These are phyloP conservation scores for Lucilia sericata DNA, from an alignment of 1,140 invertebrate species.

Conservation along the genomic window DNA sequence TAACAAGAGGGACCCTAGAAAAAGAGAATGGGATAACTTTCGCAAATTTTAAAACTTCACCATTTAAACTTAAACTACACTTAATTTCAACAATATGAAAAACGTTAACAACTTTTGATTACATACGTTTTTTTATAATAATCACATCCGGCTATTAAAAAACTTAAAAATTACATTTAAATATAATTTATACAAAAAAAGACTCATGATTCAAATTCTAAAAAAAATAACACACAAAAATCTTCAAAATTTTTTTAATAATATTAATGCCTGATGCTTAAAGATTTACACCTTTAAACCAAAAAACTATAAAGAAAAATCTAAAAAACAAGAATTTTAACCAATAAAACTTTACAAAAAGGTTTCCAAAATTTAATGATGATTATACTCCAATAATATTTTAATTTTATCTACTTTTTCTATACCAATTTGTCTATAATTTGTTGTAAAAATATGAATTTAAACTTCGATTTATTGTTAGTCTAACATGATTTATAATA, in stretches of 20 bases:
- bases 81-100: too few species aligned
- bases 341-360: not conserved
- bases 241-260: not conserved
- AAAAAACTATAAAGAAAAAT: not conserved
- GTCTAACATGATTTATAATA: not conserved
- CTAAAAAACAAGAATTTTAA: not conserved
- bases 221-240: not conserved
- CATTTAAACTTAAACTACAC: too few species aligned
- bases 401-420: not conserved
- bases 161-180: not conserved
- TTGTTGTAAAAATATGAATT: conserved; percentile 8
- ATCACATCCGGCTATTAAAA: not conserved
- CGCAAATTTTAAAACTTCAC: too few species aligned
- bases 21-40: too few species aligned
- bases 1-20: too few species aligned
- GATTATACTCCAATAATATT: not conserved
- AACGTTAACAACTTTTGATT: not conserved
- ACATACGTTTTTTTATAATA: not conserved
- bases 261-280: not conserved
- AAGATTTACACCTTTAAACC: not conserved
- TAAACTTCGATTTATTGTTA: not conserved
- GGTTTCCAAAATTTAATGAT: conserved; percentile 17
- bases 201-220: not conserved
- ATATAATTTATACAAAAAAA: not conserved
- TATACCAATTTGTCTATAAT: not conserved